Percentiles rank a stretch among this genome's conserved stretches.
phyloP scores from a whole-genome alignment of 2,888 invertebrate species.

The Arctia plantaginis region DNA sequence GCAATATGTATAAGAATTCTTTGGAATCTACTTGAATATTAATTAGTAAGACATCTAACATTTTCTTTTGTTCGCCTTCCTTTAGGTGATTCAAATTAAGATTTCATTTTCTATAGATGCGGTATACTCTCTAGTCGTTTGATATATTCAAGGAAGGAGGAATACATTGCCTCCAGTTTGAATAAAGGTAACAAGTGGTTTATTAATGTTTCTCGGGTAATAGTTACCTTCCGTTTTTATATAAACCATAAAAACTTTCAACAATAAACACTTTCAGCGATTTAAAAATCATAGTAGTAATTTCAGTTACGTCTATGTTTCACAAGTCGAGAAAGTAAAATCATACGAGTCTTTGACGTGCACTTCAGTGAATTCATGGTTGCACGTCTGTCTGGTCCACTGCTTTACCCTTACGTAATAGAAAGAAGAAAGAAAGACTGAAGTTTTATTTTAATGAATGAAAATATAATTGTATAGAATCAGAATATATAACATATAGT shows the following conservation, averaged over 20 bases:
- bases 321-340: background rate
- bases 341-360: background rate
- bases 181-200: background rate
- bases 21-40: slow-evolving; percentile 9
- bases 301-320: background rate
- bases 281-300: background rate
- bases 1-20: slow-evolving; percentile 3
- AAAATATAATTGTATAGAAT: no score
- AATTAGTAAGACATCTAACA: slow-evolving; percentile 5
- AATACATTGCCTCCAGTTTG: background rate
- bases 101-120: background rate
- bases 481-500: no score
- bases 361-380: background rate
- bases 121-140: background rate
- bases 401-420: background rate
- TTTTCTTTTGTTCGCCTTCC: background rate
- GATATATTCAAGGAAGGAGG: background rate
- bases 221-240: background rate
- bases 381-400: background rate
- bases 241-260: background rate
- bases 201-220: background rate
- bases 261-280: background rate
- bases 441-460: no score
- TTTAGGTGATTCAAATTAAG: background rate
- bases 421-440: no score